Percentiles rank a stretch among this genome's conserved stretches.
Conservation (phyloP, 2,113 vertebrate species). For the Ochotona curzoniae region DNA sequence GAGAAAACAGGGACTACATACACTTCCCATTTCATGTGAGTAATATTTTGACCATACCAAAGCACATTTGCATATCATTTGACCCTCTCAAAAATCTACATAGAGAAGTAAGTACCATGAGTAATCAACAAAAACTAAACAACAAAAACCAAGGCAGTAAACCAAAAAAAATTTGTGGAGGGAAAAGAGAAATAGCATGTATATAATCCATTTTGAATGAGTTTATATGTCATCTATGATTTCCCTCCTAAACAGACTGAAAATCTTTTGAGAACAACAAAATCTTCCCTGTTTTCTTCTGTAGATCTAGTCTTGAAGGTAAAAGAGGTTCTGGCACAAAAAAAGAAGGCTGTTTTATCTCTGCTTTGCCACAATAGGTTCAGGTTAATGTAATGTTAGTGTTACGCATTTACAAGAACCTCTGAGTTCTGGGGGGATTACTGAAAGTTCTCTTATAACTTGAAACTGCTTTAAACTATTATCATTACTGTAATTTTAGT, state of each 20-base stretch:
- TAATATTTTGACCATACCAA: constrained; percentile 16
- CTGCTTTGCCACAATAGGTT: constrained; percentile 31
- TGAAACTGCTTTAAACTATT: constrained; percentile 43
- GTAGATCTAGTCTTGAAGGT: constrained; percentile 5
- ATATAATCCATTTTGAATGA: constrained; percentile 40
- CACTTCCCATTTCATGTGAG: neutral
- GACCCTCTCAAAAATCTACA: constrained; percentile 23
- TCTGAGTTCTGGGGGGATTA: constrained; percentile 37
- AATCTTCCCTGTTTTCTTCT: constrained; percentile 20
- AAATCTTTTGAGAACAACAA: constrained; percentile 41
- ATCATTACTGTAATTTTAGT: constrained; percentile 1
- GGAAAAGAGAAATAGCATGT: constrained; percentile 27
- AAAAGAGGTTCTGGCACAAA: constrained; percentile 60
- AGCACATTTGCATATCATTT: constrained; percentile 32
- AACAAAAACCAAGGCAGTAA: constrained; percentile 53
- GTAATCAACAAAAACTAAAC: constrained; percentile 30
- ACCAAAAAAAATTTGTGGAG: neutral
- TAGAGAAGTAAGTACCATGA: constrained; percentile 29
- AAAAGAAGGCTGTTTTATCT: constrained; percentile 36
- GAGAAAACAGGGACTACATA: neutral
- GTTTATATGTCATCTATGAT: constrained; percentile 20
- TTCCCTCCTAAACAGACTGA: neutral
- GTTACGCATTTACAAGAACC: constrained; percentile 40
- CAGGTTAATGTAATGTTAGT: neutral
- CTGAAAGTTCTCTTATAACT: constrained; percentile 39